phyloP scores from a whole-genome alignment of 2,797 vertebrate genomes.

The Catharus ustulatus region DNA sequence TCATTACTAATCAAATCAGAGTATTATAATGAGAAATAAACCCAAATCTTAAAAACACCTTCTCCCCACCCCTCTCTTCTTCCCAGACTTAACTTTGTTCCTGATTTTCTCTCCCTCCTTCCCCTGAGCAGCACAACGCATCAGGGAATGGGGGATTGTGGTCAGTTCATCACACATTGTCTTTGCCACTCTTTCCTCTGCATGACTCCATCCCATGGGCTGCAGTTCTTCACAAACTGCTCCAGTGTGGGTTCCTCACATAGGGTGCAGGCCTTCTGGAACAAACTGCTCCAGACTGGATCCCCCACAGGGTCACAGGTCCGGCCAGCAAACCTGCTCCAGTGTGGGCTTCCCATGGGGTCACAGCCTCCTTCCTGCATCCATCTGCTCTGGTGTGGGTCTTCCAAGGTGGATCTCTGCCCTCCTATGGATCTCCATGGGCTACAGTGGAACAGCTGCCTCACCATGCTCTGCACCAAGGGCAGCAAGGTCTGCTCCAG shows the following conservation, averaged over 20 bases:
- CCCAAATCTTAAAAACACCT: not conserved
- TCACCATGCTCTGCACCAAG: not conserved
- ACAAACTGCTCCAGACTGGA: not conserved
- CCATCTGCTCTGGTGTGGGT: not conserved
- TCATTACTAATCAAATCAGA: not conserved
- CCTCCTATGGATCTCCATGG: rapidly evolving
- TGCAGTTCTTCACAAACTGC: not conserved
- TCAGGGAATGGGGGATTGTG: rapidly evolving
- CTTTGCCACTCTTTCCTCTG: rapidly evolving
- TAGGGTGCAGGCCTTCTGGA: not conserved
- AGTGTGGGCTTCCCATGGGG: not conserved
- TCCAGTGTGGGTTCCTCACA: not conserved
- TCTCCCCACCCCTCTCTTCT: not conserved
- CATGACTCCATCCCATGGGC: not conserved
- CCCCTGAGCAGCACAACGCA: not conserved
- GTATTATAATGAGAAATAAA: not conserved
- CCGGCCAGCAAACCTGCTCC: not conserved
- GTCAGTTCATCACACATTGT: not conserved
- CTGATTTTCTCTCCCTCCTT: not conserved
- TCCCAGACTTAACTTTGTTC: not conserved
- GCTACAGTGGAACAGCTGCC: not conserved
- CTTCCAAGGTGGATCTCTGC: not conserved
- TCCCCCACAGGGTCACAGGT: not conserved
- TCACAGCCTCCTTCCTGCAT: not conserved
- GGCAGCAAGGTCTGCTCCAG: not conserved